Evolutionary conservation across 2,888 invertebrate species (phyloP), one percentile per base, ranked within the genome.

Genomic region (Caenorhabditis macrosperma): DNA sequence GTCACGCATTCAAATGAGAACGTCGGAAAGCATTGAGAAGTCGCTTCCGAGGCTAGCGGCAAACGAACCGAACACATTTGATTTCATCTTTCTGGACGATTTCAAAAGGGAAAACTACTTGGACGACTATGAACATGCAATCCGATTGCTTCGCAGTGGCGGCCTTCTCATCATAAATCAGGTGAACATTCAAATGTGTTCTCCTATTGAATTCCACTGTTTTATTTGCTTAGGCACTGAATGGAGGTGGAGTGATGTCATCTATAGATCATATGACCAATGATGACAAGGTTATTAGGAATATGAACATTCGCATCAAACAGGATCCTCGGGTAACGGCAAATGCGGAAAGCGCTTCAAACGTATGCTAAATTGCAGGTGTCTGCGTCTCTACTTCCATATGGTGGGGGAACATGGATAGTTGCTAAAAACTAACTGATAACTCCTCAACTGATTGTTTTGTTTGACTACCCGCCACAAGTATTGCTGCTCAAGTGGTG

Each of bases 81-180:
- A 86, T 33, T 84, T 86, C 52, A 67, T 86, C 6, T 84, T 86
- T 35, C 48, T 86, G 75, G 85, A 84, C 6, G 92, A 92, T 75
- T 92, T 91, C 57, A 91, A 91, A 78, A 91, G 91, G 72, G 68
- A 57, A 24, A 89, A 88, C 66, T 91, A 91, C 78, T 69, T 85
- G 64, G 85, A 84, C 12, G 91, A 92, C 79, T 92, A 91, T 78
- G 91, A 92, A 74, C 81, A 86, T 48, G 88, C 89, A 60, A 82
- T 92, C 28, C 77, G 87, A 38, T 83, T 92, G 46, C 30, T 92
- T 30, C 82, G 91, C 38, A 82, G 86, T 61, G 91, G 91, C 15
- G 91, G 92, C 28, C 83, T 92, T 60, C 87, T 92, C 26, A 88
- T 91, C 15, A 83, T 92, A 48, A 91, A 91, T 78, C 91, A 92